Evolutionary conservation across 53 echinoderm and acorn worm genomes (phyloP), one percentile per base, ranked within the genome.

Genomic region (Mesocentrotus franciscanus): DNA sequence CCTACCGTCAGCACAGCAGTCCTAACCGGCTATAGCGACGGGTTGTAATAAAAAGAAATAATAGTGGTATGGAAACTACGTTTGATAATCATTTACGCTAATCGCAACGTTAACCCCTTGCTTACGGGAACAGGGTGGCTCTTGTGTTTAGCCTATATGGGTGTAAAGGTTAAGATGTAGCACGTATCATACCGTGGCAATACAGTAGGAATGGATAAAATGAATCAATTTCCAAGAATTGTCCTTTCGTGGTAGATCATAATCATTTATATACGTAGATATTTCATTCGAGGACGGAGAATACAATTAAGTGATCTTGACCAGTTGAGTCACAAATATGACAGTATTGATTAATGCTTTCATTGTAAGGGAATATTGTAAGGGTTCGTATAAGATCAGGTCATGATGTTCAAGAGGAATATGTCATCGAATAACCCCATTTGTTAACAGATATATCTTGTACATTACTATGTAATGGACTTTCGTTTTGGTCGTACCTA

Each of bases 31-130:
- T 64, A 66, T 11, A 66, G 61, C 91, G 91, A 58, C 91, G 91
- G 91, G 91, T 62, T 91, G 91, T 91, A 61, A 91, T 91, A 61
- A 62, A 66, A 61, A 68, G n/a, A 91, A 91, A 66, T 62, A 10
- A 12, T 35, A 66, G 39, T 64, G 36, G 62, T 66, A 91, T 91
- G 91, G 34, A 91, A 91, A 61, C 91, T 91, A 39, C 68, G 87
- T 87, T 59, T 10, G 57, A 2, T 20, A 87, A 57, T 87, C 58
- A 58, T 57, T 56, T 15, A 35, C 87, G 13, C 58, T 58, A 27
- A 59, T 87, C 87, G 58, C 87, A 84, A 49, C 39, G n/a, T 84
- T 17, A 55, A 22, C 64, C 20, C 64, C 3, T 49, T 64, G 64
- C 16, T 64, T 64, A 14, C 64, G 20, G 49, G 49, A 49, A 49